A percentile compares a stretch with the other conserved stretches of the same genome.
Evolutionary conservation across 2,113 vertebrate species (phyloP).

Genomic region (Nerophis ophidion): DNA sequence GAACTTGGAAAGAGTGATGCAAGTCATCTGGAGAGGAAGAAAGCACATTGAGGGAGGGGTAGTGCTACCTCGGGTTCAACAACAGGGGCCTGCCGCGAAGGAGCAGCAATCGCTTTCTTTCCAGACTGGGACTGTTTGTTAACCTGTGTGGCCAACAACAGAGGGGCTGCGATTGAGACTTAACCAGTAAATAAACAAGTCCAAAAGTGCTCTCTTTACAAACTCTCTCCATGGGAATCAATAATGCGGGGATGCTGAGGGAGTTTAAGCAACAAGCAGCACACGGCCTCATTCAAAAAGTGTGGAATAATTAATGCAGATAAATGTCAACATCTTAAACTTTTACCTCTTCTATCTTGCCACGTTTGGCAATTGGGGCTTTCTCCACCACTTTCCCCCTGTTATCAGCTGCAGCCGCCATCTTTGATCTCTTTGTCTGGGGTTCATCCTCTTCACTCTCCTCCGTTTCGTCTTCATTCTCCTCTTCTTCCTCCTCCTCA

Average conservation of each 20-base stretch:
- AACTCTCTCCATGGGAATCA: neutral
- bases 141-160: slow-evolving; percentile 62
- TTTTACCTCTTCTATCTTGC: slow-evolving; percentile 62
- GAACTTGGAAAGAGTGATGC: slow-evolving; percentile 15
- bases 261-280: slow-evolving; percentile 4
- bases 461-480: slow-evolving; percentile 31
- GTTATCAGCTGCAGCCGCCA: slow-evolving; percentile 45
- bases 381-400: slow-evolving; percentile 64
- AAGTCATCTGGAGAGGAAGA: slow-evolving; percentile 3
- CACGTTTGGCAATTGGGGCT: slow-evolving; percentile 43
- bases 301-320: neutral
- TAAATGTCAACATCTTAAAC: neutral
- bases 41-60: slow-evolving; percentile 6
- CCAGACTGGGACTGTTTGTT: slow-evolving; percentile 37
- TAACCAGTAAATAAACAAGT: neutral
- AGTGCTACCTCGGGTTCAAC: slow-evolving; percentile 60
- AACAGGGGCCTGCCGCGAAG: slow-evolving; percentile 33
- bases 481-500: slow-evolving; percentile 72
- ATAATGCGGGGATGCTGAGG: neutral
- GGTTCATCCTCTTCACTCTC: slow-evolving; percentile 70
- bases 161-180: slow-evolving; percentile 33
- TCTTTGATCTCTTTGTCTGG: slow-evolving; percentile 81
- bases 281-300: neutral
- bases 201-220: neutral
- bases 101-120: slow-evolving; percentile 51